Evolutionary conservation across 2,888 invertebrate species (phyloP).

Genomic region (Atrina japonica): DNA sequence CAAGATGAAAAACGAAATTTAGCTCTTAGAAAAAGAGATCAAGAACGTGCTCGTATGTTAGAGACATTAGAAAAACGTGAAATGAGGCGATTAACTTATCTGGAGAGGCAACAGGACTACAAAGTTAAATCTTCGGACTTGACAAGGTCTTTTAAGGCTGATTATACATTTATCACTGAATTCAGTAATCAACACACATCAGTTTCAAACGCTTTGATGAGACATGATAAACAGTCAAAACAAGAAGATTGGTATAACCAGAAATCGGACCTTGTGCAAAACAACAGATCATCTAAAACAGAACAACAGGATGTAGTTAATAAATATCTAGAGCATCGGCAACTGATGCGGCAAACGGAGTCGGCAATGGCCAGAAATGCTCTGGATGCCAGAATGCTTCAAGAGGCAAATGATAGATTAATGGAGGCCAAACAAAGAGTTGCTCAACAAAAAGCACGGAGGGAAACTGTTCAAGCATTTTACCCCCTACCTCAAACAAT

Average conservation of each 20-base stretch:
- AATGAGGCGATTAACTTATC: conserved; percentile 65
- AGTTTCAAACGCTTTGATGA: conserved; percentile 78
- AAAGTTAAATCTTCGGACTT: conserved; percentile 63
- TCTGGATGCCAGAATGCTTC: conserved; percentile 74
- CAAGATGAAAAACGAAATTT: conserved; percentile 71
- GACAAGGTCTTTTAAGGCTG: conserved; percentile 60
- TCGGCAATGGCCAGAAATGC: conserved; percentile 72
- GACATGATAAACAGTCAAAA: conserved; percentile 75
- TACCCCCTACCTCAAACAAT: conserved; percentile 66
- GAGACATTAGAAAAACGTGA: conserved; percentile 72
- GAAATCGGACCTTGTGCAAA: conserved; percentile 57
- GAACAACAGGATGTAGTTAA: conserved; percentile 76
- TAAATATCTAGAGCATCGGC: conserved; percentile 77
- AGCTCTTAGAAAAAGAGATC: conserved; percentile 66
- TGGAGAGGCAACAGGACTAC: conserved; percentile 68
- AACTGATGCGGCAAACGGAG: conserved; percentile 77
- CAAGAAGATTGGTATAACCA: conserved; percentile 64
- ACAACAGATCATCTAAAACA: conserved; percentile 56
- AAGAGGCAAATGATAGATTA: conserved; percentile 76
- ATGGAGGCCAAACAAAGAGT: conserved; percentile 73
- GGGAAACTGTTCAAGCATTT: conserved; percentile 67
- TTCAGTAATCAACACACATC: conserved; percentile 79
- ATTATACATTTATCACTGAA: conserved; percentile 74
- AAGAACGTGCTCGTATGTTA: conserved; percentile 65
- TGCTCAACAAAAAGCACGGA: conserved; percentile 70